phyloP scores from a whole-genome alignment of 2,888 invertebrate genomes.

The Archips xylosteana region DNA sequence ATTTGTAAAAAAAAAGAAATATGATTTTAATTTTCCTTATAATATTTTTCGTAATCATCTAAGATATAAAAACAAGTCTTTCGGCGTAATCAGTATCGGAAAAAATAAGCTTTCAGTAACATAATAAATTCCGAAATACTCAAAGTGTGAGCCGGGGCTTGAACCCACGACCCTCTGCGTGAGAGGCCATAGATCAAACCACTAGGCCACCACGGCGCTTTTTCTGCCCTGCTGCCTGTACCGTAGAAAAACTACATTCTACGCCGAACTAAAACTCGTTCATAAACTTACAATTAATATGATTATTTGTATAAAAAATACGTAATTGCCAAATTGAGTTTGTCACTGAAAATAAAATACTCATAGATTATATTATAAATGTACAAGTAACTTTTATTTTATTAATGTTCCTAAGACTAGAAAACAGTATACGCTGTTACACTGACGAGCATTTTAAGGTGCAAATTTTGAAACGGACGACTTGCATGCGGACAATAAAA shows the following conservation, averaged over 20 bases:
- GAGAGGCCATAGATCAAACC: too few relatives aligned
- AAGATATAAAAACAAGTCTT: too few relatives aligned
- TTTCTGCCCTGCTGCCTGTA: too few relatives aligned
- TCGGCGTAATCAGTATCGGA: too few relatives aligned
- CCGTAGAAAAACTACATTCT: neutral
- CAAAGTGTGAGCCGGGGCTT: neutral
- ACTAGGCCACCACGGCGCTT: too few relatives aligned
- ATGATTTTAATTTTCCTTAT: too few relatives aligned
- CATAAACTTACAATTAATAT: slow-evolving; percentile 20
- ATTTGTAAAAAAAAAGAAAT: too few relatives aligned
- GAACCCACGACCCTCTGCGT: too few relatives aligned
- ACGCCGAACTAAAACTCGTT: slow-evolving; percentile 8
- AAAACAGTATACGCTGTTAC: slow-evolving; percentile 35
- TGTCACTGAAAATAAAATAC: slow-evolving; percentile 3
- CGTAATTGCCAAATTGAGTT: neutral
- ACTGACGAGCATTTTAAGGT: slow-evolving; percentile 23
- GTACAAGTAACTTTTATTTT: slow-evolving; percentile 32
- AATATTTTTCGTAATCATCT: too few relatives aligned
- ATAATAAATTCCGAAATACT: too few relatives aligned
- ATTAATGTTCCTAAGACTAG: slow-evolving; percentile 40
- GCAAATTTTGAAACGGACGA: neutral
- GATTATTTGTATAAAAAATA: neutral
- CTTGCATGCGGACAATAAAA: neutral
- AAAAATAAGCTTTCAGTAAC: too few relatives aligned
- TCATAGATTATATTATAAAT: neutral